Evolutionary conservation across 1,140 invertebrate genomes (phyloP), one percentile per base, ranked within the genome.

Genomic region (Tetraneura akinire): DNA sequence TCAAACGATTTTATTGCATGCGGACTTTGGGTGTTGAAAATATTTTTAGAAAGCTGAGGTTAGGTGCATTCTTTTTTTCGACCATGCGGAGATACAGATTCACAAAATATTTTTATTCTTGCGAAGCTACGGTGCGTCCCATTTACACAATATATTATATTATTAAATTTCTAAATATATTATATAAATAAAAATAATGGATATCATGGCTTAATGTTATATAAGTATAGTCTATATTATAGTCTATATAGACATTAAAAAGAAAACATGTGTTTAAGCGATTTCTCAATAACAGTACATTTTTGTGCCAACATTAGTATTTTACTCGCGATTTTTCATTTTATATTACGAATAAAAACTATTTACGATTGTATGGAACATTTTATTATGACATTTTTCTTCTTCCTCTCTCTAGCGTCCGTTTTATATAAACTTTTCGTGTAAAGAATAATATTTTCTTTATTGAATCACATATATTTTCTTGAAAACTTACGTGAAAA

Each of bases 281-380:
- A 70, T 47, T 70, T 70, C 45, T 47, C 21, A 70, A 47, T 14
- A 26, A 18, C 21, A n/a, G 47, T 47, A 70, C 47, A 47, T 47
- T 70, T 66, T 70, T 26, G 64, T 26, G 45, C 23, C 16, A 47
- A 26, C 21, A 47, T 47, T 47, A 18, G 14, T 16, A 26, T 26
- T 70, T 70, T 16, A n/a, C 45, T 47, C 21, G 23, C 66, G 26
- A 47, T 26, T 47, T 70, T 26, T 47, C 42, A n/a, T 21, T 26
- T 21, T 49, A 37, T 37, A 37, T 47, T 47, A 49, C 42, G 2
- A 47, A 47, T 26, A 70, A 5, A 47, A 70, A 70, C 42, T 8
- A 70, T 70, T 70, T 70, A 70, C 18, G 66, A 70, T 49, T n/a
- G 37, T 23, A 70, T 49, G 47, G 45, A 49, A 49, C 66, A 70